Conservation (phyloP, 2,113 vertebrate species). For the Ceyx melanurus region DNA sequence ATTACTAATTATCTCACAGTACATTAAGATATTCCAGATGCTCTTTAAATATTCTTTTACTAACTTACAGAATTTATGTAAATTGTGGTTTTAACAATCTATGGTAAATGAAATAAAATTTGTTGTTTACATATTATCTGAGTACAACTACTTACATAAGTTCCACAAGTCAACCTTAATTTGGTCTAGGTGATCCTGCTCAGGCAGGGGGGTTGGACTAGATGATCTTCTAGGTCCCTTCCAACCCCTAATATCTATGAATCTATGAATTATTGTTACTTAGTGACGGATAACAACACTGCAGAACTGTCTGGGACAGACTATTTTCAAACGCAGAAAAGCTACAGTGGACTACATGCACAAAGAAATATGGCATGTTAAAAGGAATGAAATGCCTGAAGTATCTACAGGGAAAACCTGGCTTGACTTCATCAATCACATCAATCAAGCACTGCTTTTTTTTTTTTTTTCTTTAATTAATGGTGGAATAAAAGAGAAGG, state of each 20-base stretch:
- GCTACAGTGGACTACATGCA: not conserved
- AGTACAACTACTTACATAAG: not conserved
- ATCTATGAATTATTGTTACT: not conserved
- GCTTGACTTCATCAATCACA: not conserved
- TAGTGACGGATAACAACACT: not conserved
- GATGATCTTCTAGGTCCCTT: no score
- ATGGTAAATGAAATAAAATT: not conserved
- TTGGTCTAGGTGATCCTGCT: no score
- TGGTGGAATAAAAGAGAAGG: not conserved
- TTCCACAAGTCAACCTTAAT: not conserved
- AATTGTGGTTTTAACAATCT: not conserved
- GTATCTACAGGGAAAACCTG: not conserved
- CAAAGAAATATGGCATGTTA: not conserved
- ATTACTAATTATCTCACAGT: not conserved
- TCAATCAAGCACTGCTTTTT: not conserved
- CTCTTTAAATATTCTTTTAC: not conserved
- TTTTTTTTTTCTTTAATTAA: not conserved
- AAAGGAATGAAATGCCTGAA: not conserved
- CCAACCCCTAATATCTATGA: no score
- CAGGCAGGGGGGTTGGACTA: no score
- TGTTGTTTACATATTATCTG: fast-evolving
- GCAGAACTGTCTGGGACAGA: not conserved
- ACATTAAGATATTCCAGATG: not conserved
- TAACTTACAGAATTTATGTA: not conserved
- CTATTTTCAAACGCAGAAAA: not conserved